Conservation (phyloP, 2,797 vertebrate species). For the Tamandua tetradactyla region DNA sequence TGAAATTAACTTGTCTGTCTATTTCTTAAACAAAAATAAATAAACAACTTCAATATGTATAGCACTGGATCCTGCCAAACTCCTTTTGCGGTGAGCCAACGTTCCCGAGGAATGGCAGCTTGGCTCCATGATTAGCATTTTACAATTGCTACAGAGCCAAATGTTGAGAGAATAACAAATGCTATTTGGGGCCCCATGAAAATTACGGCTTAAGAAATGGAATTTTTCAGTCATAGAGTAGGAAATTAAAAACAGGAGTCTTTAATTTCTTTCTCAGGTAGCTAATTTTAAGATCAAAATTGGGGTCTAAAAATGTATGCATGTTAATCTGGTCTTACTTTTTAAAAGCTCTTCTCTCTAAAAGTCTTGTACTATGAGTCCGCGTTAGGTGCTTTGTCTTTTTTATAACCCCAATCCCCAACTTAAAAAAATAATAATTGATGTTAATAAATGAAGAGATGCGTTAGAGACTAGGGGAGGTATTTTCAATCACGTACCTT, state of each 20-base stretch:
- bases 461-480: neutral
- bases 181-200: conserved; percentile 48
- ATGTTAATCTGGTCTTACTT: conserved; percentile 48
- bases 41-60: conserved; percentile 55
- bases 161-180: neutral
- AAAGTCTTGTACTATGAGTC: neutral
- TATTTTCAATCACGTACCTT: neutral
- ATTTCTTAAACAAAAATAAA: conserved; percentile 74
- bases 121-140: conserved; percentile 31
- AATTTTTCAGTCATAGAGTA: conserved; percentile 8
- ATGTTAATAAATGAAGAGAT: conserved; percentile 6
- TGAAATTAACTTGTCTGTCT: conserved; percentile 70
- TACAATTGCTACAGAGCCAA: conserved; percentile 14
- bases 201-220: conserved; percentile 63
- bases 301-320: neutral
- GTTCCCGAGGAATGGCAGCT: conserved; percentile 23
- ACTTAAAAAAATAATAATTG: conserved; percentile 13
- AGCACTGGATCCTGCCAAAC: neutral
- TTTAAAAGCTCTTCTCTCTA: conserved; percentile 11
- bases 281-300: conserved; percentile 49
- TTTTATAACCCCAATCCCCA: neutral
- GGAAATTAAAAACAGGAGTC: conserved; percentile 47
- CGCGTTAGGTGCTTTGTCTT: neutral
- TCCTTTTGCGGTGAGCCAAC: conserved; percentile 17
- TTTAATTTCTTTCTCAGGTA: conserved; percentile 49